Evolutionary conservation across 2,113 vertebrate genomes (phyloP).

Genomic region (Alaudala cheleensis): DNA sequence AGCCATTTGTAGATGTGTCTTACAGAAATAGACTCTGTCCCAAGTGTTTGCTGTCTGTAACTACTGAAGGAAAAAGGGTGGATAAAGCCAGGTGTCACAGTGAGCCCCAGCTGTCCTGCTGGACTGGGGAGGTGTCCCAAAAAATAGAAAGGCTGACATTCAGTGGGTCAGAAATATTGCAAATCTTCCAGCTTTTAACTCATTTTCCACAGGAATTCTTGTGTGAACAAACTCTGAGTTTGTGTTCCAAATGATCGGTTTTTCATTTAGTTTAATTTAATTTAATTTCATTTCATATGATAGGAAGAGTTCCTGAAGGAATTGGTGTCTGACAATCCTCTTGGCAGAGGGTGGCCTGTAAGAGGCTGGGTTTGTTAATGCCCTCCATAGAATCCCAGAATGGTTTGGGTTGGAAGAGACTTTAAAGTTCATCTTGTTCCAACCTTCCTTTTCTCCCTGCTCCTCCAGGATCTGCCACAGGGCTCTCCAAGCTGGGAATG

Average conservation of each 20-base stretch:
- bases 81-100: neutral
- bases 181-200: neutral
- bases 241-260: neutral
- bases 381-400: neutral
- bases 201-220: neutral
- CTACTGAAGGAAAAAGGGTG: neutral
- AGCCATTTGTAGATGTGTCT: neutral
- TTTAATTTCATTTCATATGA: neutral
- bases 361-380: neutral
- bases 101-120: neutral
- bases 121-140: neutral
- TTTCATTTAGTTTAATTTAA: neutral
- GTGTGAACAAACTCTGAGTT: neutral
- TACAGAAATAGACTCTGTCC: neutral
- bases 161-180: neutral
- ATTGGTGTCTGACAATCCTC: neutral
- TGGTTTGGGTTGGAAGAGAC: neutral
- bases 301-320: neutral
- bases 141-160: neutral
- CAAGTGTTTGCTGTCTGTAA: neutral
- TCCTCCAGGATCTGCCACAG: neutral
- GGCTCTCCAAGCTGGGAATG: neutral
- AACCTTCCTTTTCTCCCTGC: neutral
- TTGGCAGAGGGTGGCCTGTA: neutral
- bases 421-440: neutral